Base-by-base conservation (phyloP, 2,113 vertebrate genomes). In the Platichthys stellatus region DNA sequence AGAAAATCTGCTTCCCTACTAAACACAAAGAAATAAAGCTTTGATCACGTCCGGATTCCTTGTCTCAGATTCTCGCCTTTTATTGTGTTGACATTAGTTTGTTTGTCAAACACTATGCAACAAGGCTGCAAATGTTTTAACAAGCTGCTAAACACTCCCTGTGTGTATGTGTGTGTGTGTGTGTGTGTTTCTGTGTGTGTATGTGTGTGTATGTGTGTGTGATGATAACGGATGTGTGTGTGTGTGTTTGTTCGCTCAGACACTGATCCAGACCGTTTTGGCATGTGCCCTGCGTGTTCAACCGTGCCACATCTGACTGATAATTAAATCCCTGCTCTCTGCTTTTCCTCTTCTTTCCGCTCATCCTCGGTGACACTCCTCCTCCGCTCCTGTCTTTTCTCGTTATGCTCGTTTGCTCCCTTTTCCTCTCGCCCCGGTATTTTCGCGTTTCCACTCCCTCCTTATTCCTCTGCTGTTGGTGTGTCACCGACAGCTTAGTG, bases 301-400 rank as follows among this genome's bases (percentile, higher is more conserved):
- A 31, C 58, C 58, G 43, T 65, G 49, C 84, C 53, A 67, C 62
- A 60, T 11, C 35, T 63, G 62, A 67, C 51, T 74, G 63, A 72
- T 87, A 83, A 78, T 85, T 83, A 77, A 80, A 78, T 83, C 62
- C 57, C 64, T 75, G 72, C 54, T 72, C 47, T 67, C 23, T 49
- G 58, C 21, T 83, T 76, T 73, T 69, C 62, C 43, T 74, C 51
- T 74, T 43, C 72, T 73, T 61, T n/a, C 62, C 53, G 2, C 28
- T 77, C 67, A 74, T 88, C 76, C 76, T 54, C 67, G 4, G 11
- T 23, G 64, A 83, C 83, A 74, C 74, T 81, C 82, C 86, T 83
- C 76, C 86, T 81, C 77, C 81, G 72, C 78, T 81, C 68, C 78
- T 80, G 74, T 88, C 84, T 86, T 49, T 78, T 79, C 82, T 38